These are phyloP conservation scores for Solenopsis fugax DNA, from an alignment of 1,140 invertebrate genomes.

Conservation along the genomic window DNA sequence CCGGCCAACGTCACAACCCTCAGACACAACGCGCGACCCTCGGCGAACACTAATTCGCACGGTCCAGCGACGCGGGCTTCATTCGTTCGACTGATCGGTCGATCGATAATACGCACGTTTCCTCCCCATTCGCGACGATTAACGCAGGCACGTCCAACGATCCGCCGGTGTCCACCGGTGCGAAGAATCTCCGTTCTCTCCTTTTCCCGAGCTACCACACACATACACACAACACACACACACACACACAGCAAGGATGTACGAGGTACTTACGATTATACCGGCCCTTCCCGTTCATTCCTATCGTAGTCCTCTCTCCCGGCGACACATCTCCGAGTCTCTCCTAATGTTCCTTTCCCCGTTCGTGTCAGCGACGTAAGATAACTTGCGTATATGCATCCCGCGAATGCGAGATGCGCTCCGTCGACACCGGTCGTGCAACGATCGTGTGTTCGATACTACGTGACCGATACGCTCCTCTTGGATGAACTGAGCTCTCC, in stretches of 20 bases:
- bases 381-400: slow-evolving; percentile 39
- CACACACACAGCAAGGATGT: background rate
- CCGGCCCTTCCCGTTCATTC: background rate
- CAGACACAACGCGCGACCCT: slow-evolving; percentile 13
- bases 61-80: slow-evolving; percentile 41
- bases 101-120: slow-evolving; percentile 45
- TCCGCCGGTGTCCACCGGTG: background rate
- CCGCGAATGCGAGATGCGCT: slow-evolving; percentile 68
- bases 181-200: slow-evolving; percentile 22
- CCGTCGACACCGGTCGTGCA: slow-evolving; percentile 64
- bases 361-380: slow-evolving; percentile 16
- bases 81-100: slow-evolving; percentile 44
- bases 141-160: slow-evolving; percentile 18
- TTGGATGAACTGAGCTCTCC: slow-evolving; percentile 86
- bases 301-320: background rate
- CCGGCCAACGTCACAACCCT: slow-evolving; percentile 33
- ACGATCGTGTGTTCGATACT: slow-evolving; percentile 73
- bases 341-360: slow-evolving; percentile 21
- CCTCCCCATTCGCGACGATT: slow-evolving; percentile 23
- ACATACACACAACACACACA: no score
- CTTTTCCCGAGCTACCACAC: slow-evolving; percentile 6
- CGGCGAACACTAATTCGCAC: slow-evolving; percentile 24
- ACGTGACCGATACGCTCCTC: slow-evolving; percentile 84
- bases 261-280: slow-evolving; percentile 59
- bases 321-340: slow-evolving; percentile 12